Evolutionary conservation across 1,140 invertebrate genomes (phyloP).

Genomic region (Drusus annulatus): DNA sequence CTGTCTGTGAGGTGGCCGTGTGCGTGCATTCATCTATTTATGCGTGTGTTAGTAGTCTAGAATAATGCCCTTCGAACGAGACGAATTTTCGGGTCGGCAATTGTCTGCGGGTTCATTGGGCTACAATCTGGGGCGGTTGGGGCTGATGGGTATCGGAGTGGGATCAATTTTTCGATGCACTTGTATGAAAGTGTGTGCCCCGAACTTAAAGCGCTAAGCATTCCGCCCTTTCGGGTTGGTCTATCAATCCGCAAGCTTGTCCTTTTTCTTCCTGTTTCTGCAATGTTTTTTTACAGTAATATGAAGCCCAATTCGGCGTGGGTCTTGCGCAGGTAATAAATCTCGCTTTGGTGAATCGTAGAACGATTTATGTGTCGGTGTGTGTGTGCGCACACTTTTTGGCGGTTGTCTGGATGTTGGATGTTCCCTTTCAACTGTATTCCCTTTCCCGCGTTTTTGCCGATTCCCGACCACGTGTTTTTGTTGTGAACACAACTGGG

Average conservation of each 20-base stretch:
- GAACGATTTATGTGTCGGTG: slow-evolving; percentile 36
- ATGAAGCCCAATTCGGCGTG: slow-evolving; percentile 21
- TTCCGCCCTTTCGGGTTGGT: background rate
- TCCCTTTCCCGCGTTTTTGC: slow-evolving; percentile 42
- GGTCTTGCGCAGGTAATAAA: slow-evolving; percentile 51
- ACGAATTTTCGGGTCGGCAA: slow-evolving; percentile 54
- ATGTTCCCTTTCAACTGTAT: slow-evolving; percentile 21
- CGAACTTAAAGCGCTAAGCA: background rate
- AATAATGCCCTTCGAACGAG: slow-evolving; percentile 53
- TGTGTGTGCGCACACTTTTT: slow-evolving; percentile 21
- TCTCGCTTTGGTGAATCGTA: slow-evolving; percentile 44
- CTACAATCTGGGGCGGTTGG: slow-evolving; percentile 44
- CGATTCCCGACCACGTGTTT: slow-evolving; percentile 26
- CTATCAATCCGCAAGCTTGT: too few relatives aligned
- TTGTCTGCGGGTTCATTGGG: slow-evolving; percentile 57
- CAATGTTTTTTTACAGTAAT: slow-evolving; percentile 1
- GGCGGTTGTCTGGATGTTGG: background rate
- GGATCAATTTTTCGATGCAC: slow-evolving; percentile 12
- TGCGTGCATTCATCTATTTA: slow-evolving; percentile 22
- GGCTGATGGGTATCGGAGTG: slow-evolving; percentile 25
- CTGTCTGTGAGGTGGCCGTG: background rate
- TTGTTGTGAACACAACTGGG: slow-evolving; percentile 18
- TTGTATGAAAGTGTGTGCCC: background rate
- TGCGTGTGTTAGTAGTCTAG: slow-evolving; percentile 39
- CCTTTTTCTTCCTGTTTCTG: too few relatives aligned